These are phyloP conservation scores for Papilio helenus DNA, from an alignment of 1,140 invertebrate species.

Conservation along the genomic window DNA sequence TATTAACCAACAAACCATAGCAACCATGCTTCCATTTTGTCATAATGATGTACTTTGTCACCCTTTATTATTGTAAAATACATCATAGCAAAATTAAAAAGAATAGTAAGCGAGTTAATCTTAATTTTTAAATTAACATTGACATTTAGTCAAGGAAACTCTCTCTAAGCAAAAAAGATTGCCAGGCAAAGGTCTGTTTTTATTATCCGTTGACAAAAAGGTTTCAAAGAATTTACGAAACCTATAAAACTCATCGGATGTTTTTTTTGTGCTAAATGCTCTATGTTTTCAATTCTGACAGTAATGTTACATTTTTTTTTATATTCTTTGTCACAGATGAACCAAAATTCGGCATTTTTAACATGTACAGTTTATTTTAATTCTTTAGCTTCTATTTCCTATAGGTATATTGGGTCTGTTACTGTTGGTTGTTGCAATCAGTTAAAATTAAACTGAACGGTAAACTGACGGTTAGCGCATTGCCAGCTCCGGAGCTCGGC, in stretches of 20 bases:
- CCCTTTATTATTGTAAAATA: not conserved
- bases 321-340: too few relatives aligned
- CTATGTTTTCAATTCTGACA: too few relatives aligned
- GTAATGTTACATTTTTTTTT: too few relatives aligned
- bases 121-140: slow-evolving; percentile 13
- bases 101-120: not conserved
- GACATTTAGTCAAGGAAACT: slow-evolving; percentile 1
- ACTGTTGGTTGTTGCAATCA: slow-evolving; percentile 34
- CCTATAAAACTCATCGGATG: not conserved
- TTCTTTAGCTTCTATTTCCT: not conserved
- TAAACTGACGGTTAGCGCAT: slow-evolving; percentile 38
- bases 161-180: slow-evolving; percentile 2
- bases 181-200: slow-evolving; percentile 12
- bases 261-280: not conserved
- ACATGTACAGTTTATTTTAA: too few relatives aligned
- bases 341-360: too few relatives aligned
- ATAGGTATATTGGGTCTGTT: not conserved
- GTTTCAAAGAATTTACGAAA: slow-evolving; percentile 4
- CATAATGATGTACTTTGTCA: not conserved
- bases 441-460: slow-evolving; percentile 39
- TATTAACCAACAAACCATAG: not conserved
- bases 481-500: not conserved
- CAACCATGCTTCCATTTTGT: not conserved
- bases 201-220: not conserved
- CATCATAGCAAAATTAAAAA: not conserved